Percentiles rank a stretch among this genome's conserved stretches.
Conservation (phyloP, 2,797 vertebrate species). For the Mycteria americana region DNA sequence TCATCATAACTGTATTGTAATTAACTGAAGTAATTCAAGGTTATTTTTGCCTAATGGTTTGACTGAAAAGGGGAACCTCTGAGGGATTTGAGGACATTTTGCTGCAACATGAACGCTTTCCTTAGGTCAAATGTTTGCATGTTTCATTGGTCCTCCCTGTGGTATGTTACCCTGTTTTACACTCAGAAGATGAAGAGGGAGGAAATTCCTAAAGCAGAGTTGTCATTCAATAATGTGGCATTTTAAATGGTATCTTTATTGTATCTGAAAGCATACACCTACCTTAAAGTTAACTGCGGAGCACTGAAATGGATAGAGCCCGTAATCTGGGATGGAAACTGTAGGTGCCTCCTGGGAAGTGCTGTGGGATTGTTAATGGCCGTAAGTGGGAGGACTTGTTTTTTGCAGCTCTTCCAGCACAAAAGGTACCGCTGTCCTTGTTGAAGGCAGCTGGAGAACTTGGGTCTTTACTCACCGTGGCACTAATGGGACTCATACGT, state of each 20-base stretch:
- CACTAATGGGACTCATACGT: fast-evolving
- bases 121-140: neutral
- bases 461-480: neutral
- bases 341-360: neutral
- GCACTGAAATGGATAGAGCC: neutral
- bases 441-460: neutral
- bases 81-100: neutral
- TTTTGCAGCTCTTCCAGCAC: neutral
- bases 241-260: neutral
- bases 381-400: neutral
- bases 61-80: neutral
- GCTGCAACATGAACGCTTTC: neutral
- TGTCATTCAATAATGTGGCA: neutral
- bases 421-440: neutral
- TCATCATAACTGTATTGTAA: conserved; percentile 1
- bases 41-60: conserved; percentile 18
- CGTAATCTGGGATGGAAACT: neutral
- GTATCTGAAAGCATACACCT: neutral
- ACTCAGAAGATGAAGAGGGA: neutral
- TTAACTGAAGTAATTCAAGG: conserved; percentile 30
- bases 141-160: neutral
- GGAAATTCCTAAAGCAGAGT: neutral
- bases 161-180: neutral
- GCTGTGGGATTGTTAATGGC: fast-evolving
- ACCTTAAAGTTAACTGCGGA: neutral